These are phyloP conservation scores for Colinus virginianus DNA, from an alignment of 2,113 vertebrate genomes.

Conservation along the genomic window DNA sequence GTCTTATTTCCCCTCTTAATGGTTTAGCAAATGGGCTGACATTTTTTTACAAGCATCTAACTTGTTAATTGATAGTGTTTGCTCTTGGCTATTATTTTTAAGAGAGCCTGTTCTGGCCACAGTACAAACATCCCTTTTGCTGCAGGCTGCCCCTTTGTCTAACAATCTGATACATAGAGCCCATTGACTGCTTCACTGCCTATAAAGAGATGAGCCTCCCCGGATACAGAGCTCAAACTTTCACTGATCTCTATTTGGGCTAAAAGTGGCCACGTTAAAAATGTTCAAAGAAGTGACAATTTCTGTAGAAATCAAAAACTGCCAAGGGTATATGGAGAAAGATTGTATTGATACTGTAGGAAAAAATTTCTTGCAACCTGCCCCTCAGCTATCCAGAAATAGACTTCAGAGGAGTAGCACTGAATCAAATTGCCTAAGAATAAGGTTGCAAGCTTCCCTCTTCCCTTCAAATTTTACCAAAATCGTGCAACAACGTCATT, in stretches of 20 bases:
- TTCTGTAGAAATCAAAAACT: background rate
- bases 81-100: slow-evolving; percentile 54
- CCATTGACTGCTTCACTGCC: background rate
- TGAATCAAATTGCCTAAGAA: background rate
- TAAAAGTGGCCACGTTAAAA: background rate
- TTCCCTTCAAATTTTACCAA: background rate
- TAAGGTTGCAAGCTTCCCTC: no score
- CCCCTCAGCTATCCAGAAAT: background rate
- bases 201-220: background rate
- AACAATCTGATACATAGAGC: background rate
- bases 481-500: background rate
- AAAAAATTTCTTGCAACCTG: background rate
- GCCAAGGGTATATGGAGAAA: background rate
- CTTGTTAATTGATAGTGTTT: slow-evolving; percentile 47
- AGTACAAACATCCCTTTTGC: slow-evolving; percentile 50
- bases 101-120: slow-evolving; percentile 1
- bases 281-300: background rate
- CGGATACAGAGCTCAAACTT: background rate
- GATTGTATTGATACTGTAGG: background rate
- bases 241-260: background rate
- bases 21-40: background rate
- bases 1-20: slow-evolving; percentile 39
- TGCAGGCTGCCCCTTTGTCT: slow-evolving; percentile 49
- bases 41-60: slow-evolving; percentile 33
- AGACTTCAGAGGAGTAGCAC: background rate